phyloP scores from a whole-genome alignment of 2,113 vertebrate species.

The Melanocharis versteri region DNA sequence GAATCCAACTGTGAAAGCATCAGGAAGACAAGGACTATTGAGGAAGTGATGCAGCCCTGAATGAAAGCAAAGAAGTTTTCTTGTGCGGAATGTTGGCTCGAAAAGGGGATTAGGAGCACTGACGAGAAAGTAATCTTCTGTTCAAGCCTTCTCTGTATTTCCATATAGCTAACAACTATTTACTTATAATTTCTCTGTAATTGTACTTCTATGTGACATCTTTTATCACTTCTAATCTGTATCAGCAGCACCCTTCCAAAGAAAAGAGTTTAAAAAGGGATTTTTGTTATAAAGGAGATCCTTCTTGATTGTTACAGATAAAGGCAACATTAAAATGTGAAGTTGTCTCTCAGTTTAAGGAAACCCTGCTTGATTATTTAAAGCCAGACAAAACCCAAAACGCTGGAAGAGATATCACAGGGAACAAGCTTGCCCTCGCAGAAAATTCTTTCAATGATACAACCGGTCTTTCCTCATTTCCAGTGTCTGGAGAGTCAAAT shows the following conservation, averaged over 20 bases:
- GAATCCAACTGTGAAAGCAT: slow-evolving; percentile 16
- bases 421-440: not conserved
- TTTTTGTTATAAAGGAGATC: not conserved
- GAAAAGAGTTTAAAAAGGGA: not conserved
- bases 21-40: not conserved
- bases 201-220: not conserved
- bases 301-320: not conserved
- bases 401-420: not conserved
- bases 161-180: not conserved
- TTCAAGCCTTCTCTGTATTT: not conserved
- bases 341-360: not conserved
- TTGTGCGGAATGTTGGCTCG: not conserved
- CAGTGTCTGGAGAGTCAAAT: not conserved
- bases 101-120: not conserved
- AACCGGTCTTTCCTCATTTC: not conserved
- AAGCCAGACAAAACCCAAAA: not conserved
- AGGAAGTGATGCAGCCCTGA: not conserved
- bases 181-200: not conserved
- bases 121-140: not conserved
- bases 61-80: not conserved
- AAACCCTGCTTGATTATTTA: not conserved
- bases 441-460: not conserved
- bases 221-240: not conserved
- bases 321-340: not conserved
- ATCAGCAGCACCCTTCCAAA: not conserved